Evolutionary conservation across 2,797 vertebrate genomes (phyloP).

Genomic region (Heterohyrax brucei): DNA sequence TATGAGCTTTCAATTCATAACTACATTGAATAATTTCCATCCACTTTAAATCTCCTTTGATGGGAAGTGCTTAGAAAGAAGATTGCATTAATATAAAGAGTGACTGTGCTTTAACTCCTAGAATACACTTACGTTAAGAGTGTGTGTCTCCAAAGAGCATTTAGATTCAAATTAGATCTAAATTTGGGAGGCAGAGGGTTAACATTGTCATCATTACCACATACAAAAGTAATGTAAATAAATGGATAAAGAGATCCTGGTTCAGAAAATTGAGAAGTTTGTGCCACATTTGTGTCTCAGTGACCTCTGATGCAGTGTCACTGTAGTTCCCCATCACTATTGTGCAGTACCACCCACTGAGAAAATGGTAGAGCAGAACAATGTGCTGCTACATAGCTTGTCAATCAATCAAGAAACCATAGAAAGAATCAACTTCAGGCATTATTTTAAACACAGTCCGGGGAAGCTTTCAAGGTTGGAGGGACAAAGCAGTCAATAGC

Average conservation of each 20-base stretch:
- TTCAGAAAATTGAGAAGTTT: constrained; percentile 70
- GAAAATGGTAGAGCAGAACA: constrained; percentile 79
- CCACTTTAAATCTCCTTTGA: constrained; percentile 74
- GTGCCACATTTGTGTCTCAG: constrained; percentile 81
- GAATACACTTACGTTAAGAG: constrained; percentile 58
- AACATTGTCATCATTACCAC: constrained; percentile 50
- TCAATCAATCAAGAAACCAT: constrained; percentile 79
- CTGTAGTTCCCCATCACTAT: constrained; percentile 76
- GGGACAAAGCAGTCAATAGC: constrained; percentile 61
- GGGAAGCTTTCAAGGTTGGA: constrained; percentile 48
- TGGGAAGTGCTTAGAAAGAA: constrained; percentile 72
- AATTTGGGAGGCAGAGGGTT: constrained; percentile 56
- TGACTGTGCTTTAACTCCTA: constrained; percentile 51
- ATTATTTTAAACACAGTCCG: constrained; percentile 77
- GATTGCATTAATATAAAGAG: constrained; percentile 70
- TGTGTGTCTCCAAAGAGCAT: constrained; percentile 38
- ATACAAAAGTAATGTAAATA: constrained; percentile 62
- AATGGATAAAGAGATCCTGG: constrained; percentile 65
- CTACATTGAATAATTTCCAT: constrained; percentile 70
- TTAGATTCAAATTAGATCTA: constrained; percentile 59
- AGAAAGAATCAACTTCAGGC: constrained; percentile 64
- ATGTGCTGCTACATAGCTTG: constrained; percentile 72
- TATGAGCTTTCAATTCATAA: constrained; percentile 79
- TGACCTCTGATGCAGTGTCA: constrained; percentile 71
- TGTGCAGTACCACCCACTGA: constrained; percentile 74